Evolutionary conservation across 23 tunicate species (phyloP).

Genomic region (Botrylloides violaceus): DNA sequence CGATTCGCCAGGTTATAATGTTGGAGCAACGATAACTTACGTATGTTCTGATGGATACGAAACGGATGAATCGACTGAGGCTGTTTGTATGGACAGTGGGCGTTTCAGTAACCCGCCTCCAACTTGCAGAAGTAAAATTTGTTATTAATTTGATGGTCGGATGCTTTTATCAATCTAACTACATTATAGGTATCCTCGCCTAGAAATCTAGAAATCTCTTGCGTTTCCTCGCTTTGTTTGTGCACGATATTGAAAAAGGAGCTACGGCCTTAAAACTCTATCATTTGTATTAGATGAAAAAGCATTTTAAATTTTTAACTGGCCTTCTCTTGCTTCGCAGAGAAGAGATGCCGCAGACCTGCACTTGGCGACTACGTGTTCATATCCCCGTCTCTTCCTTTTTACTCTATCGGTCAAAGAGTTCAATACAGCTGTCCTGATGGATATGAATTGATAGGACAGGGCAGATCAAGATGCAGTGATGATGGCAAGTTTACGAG

Average conservation of each 20-base stretch:
- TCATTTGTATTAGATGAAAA: not conserved
- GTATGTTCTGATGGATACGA: slow-evolving; percentile 24
- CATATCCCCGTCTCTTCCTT: slow-evolving; percentile 8
- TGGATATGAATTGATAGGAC: slow-evolving; percentile 36
- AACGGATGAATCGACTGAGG: slow-evolving; percentile 6
- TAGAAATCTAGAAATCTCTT: no score
- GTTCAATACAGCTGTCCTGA: slow-evolving; percentile 21
- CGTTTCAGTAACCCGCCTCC: slow-evolving; percentile 16
- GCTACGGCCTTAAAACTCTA: not conserved
- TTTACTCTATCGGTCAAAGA: slow-evolving; percentile 19
- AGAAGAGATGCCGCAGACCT: slow-evolving; percentile 8
- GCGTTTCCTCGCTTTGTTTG: no score
- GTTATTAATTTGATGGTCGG: no score
- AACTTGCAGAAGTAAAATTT: slow-evolving; percentile 12
- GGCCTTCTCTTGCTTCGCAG: not conserved
- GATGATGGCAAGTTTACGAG: slow-evolving; percentile 20
- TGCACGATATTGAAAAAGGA: no score
- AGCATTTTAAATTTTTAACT: not conserved
- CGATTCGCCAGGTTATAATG: not conserved
- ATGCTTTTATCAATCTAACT: no score
- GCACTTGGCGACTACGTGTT: not conserved
- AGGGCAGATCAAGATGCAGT: slow-evolving; percentile 6
- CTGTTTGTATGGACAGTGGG: slow-evolving; percentile 7
- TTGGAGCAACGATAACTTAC: slow-evolving; percentile 18
- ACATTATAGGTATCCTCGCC: no score